Evolutionary conservation across 1,140 invertebrate species (phyloP).

Genomic region (Papilio dardanus): DNA sequence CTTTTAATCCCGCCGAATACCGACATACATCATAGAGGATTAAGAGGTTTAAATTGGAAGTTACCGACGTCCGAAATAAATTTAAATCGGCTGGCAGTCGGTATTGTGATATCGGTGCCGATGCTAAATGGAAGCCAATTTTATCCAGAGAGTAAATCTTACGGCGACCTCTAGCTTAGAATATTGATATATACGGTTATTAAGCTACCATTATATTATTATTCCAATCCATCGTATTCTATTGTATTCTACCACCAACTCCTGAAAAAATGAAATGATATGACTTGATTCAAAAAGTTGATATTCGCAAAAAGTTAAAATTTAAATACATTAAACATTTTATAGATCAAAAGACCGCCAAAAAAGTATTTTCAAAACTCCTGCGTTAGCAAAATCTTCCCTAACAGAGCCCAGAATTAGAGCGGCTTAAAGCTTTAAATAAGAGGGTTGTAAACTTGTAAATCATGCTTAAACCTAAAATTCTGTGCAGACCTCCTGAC

Average conservation of each 20-base stretch:
- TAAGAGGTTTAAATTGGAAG: constrained; percentile 83
- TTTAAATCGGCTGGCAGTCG: constrained; percentile 80
- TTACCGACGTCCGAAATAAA: constrained; percentile 82
- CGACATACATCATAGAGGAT: constrained; percentile 82
- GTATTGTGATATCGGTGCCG: constrained; percentile 79
- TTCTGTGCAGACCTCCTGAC: constrained; percentile 54
- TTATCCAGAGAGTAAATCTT: constrained; percentile 75
- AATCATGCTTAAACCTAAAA: constrained; percentile 69
- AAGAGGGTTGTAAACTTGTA: constrained; percentile 71
- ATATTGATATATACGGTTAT: constrained; percentile 39
- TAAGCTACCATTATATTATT: constrained; percentile 3
- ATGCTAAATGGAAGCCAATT: constrained; percentile 78
- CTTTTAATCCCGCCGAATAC: constrained; percentile 82
- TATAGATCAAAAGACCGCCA: neutral
- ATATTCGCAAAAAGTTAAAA: too few species aligned
- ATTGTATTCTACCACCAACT: too few species aligned
- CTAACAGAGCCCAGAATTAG: constrained; percentile 41
- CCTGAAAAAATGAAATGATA: neutral
- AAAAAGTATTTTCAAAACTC: neutral
- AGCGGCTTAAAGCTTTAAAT: constrained; percentile 75
- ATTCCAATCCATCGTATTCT: neutral
- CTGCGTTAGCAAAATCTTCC: neutral
- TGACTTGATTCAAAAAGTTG: neutral
- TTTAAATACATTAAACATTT: too few species aligned
- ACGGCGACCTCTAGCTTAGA: constrained; percentile 61